These are phyloP conservation scores for Aporophyla lueneburgensis DNA, from an alignment of 2,888 invertebrate genomes.

Conservation along the genomic window DNA sequence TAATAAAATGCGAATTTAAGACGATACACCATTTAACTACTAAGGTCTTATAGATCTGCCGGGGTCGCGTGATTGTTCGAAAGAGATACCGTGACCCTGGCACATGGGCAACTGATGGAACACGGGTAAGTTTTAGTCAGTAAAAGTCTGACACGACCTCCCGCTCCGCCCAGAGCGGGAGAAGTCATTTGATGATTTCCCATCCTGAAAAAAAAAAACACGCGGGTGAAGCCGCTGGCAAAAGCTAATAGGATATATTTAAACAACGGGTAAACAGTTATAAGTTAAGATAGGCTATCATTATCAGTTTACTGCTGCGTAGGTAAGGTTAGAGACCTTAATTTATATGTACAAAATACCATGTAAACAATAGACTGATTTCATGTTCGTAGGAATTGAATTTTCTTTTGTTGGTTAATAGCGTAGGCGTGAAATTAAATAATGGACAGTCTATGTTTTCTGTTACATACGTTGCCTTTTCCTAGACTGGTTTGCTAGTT, in stretches of 20 bases:
- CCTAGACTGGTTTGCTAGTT: neutral
- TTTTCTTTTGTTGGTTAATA: slow-evolving; percentile 9
- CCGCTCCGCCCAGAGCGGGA: too few relatives aligned
- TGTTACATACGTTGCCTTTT: neutral
- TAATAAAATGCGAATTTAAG: too few relatives aligned
- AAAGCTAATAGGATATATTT: slow-evolving; percentile 5
- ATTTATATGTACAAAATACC: slow-evolving; percentile 34
- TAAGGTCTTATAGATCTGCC: too few relatives aligned
- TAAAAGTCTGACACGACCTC: too few relatives aligned
- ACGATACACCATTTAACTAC: too few relatives aligned
- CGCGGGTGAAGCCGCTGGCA: too few relatives aligned
- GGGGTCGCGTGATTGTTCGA: too few relatives aligned
- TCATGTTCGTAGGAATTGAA: slow-evolving; percentile 18
- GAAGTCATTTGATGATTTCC: too few relatives aligned
- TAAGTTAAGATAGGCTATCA: slow-evolving; percentile 37
- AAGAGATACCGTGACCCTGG: too few relatives aligned
- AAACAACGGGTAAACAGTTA: slow-evolving; percentile 24
- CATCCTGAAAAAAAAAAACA: too few relatives aligned
- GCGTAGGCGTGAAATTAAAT: neutral
- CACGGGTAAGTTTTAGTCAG: too few relatives aligned
- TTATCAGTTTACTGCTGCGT: slow-evolving; percentile 11
- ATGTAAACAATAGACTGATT: neutral
- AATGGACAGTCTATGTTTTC: neutral
- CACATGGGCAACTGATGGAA: too few relatives aligned
- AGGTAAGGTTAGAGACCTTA: slow-evolving; percentile 30